Base-by-base conservation (phyloP, 2,888 invertebrate species). In the Nowickia ferox region DNA sequence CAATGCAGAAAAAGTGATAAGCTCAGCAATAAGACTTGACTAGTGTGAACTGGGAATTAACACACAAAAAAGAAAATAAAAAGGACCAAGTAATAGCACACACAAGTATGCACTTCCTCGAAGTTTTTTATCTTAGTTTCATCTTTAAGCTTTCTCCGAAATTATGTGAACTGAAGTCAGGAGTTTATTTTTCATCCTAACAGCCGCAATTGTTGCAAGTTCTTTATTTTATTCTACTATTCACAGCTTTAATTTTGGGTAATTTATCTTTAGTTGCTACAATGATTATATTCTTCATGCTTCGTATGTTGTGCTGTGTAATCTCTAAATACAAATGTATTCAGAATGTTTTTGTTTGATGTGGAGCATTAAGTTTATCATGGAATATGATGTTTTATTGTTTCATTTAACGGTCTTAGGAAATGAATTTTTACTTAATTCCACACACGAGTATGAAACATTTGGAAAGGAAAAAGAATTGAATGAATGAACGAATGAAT, bases 361-460 rank as follows among this genome's bases (percentile, higher is more conserved):
- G 44, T 46, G 40, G 53, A 53, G 53, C 72, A 72, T 74, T 78
- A 78, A 68, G 46, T 46, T 72, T 30, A 55, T 57, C 71, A 71
- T 76, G 44, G 59, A 51, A 13, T 59, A 46, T 71, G 71, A 65
- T 71, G 65, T 77, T 59, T 59, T 68, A 82, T 75, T 82, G 66
- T 84, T 72, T 68, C 59, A 61, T 68, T 72, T 78, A 78, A 84
- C 74, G 68, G 74, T 40, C 72, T 78, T 68, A 74, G 83, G 72
- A 84, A 78, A 84, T 84, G 83, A 84, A 74, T 74, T 84, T 61
- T 30, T 1, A 30, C 6, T 30, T 6, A 30, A 30, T 5, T 30
- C 30, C 4, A 4, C 4, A 30, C 30, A 30, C 30, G 30, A 30
- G 30, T 30, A 30, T 30, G 30, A 0, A 30, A 30, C 2, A 30